Evolutionary conservation across 2,797 vertebrate genomes (phyloP).

Genomic region (Epinephelus malabaricus): DNA sequence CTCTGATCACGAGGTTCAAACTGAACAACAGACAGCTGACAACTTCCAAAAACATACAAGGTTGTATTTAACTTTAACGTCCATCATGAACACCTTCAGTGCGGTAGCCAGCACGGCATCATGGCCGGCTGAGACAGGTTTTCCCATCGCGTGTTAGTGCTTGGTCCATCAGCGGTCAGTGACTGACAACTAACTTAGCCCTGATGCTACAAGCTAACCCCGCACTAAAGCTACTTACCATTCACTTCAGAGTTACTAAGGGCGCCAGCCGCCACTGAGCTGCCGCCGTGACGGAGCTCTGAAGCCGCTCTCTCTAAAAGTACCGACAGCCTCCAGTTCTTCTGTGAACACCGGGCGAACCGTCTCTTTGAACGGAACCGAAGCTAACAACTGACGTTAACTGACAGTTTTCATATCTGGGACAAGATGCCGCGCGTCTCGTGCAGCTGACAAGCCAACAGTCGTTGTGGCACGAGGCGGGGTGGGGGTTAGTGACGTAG

Average conservation of each 20-base stretch:
- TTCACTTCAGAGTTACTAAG: conserved; percentile 56
- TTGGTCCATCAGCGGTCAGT: conserved; percentile 19
- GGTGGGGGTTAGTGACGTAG: conserved; percentile 77
- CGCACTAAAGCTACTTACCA: conserved; percentile 67
- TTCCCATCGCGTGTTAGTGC: background rate
- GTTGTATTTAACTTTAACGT: background rate
- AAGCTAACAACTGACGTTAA: background rate
- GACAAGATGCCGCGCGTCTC: conserved; percentile 47
- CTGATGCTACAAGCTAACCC: conserved; percentile 74
- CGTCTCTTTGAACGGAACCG: background rate
- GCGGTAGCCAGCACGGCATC: fast-evolving
- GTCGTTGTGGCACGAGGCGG: conserved; percentile 74
- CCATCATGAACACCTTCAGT: fast-evolving
- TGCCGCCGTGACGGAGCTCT: background rate
- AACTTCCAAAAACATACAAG: conserved; percentile 1
- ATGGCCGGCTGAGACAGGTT: background rate
- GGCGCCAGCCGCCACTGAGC: conserved; percentile 41
- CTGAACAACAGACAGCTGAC: conserved; percentile 25
- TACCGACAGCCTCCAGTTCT: background rate
- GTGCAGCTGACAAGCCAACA: conserved; percentile 60
- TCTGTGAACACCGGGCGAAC: too few species aligned
- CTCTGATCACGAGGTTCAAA: conserved; percentile 63
- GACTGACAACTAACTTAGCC: conserved; percentile 47
- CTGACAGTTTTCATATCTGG: conserved; percentile 16
- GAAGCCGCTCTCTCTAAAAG: background rate